Evolutionary conservation across 1,140 invertebrate species (phyloP).

Genomic region (Caenorhabditis brenneri): DNA sequence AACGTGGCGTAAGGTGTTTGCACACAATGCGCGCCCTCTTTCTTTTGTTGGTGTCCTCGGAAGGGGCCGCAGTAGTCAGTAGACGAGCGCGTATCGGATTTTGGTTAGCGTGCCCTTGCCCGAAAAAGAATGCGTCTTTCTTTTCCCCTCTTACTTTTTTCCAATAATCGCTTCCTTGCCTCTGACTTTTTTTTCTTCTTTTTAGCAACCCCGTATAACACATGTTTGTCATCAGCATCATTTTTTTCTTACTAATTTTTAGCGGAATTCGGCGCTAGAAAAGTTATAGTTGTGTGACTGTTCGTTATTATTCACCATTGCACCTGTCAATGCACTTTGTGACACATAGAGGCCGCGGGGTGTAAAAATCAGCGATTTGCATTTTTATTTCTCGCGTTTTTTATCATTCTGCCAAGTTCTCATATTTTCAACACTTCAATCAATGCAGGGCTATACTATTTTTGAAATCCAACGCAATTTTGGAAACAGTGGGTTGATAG

Average conservation of each 20-base stretch:
- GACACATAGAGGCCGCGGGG: not conserved
- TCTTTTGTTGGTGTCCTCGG: not conserved
- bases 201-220: not conserved
- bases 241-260: not conserved
- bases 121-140: constrained; percentile 36
- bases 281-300: too few species aligned
- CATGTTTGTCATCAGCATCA: not conserved
- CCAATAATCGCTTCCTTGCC: not conserved
- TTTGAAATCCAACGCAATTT: not conserved
- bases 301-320: too few species aligned
- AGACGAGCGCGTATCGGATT: constrained; percentile 17
- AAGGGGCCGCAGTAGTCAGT: not conserved
- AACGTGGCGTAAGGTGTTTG: not conserved
- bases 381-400: not conserved
- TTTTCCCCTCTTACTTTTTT: constrained; percentile 20
- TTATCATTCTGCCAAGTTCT: not conserved
- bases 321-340: not conserved
- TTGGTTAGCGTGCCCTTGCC: constrained; percentile 38
- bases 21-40: not conserved
- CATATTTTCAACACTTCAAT: not conserved
- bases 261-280: too few species aligned
- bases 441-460: not conserved
- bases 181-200: not conserved
- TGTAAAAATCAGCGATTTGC: not conserved
- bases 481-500: not conserved